Evolutionary conservation across 2,113 vertebrate species (phyloP).

Genomic region (Hippocampus zosterae): DNA sequence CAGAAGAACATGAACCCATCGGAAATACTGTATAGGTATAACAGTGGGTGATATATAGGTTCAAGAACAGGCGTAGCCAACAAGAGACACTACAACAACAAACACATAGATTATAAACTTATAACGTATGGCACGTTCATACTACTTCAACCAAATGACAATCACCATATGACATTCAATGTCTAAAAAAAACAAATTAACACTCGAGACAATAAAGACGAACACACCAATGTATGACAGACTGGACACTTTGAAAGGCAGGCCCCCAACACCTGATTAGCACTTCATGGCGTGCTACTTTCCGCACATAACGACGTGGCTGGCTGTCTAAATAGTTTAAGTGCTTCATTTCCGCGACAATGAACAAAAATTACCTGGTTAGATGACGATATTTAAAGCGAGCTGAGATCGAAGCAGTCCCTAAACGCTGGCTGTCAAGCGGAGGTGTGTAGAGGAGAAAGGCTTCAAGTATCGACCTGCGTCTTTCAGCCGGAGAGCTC

Average conservation of each 20-base stretch:
- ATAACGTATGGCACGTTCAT: not conserved
- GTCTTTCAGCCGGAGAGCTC: not conserved
- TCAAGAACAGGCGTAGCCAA: not conserved
- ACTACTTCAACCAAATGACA: not conserved
- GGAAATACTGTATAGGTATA: constrained; percentile 11
- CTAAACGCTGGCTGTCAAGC: constrained; percentile 2
- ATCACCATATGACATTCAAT: not conserved
- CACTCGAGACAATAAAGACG: not conserved
- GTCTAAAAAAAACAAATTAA: not conserved
- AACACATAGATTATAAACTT: not conserved
- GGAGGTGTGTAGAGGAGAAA: not conserved
- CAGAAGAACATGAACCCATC: constrained; percentile 9
- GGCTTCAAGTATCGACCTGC: constrained; percentile 11
- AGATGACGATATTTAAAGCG: not conserved
- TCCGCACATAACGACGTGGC: not conserved
- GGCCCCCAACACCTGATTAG: not conserved
- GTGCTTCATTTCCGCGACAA: not conserved
- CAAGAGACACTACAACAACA: not conserved
- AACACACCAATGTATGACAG: not conserved
- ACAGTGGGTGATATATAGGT: not conserved
- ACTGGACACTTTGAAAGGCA: not conserved
- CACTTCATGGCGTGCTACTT: not conserved
- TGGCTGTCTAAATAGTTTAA: not conserved
- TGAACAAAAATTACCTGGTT: not conserved
- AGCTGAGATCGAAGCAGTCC: not conserved